Conservation (phyloP, 2,113 vertebrate species). For the Microtus ochrogaster region DNA sequence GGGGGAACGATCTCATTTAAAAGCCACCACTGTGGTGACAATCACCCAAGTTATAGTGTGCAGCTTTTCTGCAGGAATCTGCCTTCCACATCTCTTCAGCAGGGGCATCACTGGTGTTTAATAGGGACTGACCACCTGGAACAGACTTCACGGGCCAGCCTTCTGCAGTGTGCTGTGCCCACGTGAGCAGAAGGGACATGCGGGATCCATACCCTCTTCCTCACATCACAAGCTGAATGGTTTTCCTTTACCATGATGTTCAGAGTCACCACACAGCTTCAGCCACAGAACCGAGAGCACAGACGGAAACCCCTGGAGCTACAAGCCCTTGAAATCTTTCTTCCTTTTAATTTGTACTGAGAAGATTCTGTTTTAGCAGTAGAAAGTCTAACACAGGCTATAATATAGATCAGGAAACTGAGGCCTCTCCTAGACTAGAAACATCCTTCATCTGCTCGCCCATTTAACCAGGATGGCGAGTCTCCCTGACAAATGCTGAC, state of each 20-base stretch:
- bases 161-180: background rate
- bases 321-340: background rate
- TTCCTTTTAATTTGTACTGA: background rate
- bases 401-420: background rate
- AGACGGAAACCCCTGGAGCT: background rate
- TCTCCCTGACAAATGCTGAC: background rate
- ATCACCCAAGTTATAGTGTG: background rate
- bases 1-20: background rate
- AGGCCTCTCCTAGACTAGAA: background rate
- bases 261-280: background rate
- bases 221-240: background rate
- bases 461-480: background rate
- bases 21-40: background rate
- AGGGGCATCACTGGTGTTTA: background rate
- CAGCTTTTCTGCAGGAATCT: background rate
- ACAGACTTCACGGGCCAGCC: background rate
- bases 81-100: background rate
- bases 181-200: background rate
- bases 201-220: background rate
- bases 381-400: background rate
- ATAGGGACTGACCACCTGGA: background rate
- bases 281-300: background rate
- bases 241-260: background rate
- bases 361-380: background rate
- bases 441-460: background rate